These are phyloP conservation scores for Pyrgus malvae DNA, from an alignment of 2,888 invertebrate genomes.

Conservation along the genomic window DNA sequence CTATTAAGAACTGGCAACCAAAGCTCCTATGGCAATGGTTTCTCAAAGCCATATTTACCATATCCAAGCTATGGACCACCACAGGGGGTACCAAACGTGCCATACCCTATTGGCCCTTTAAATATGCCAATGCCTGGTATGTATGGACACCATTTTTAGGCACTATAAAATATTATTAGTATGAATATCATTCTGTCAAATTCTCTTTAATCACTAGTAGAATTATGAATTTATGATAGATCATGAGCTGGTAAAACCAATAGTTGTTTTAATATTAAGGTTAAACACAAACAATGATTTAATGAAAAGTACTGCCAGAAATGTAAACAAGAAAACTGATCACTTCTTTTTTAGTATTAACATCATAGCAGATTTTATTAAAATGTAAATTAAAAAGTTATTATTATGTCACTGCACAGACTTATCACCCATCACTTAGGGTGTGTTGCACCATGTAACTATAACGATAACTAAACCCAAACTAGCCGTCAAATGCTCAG, in stretches of 20 bases:
- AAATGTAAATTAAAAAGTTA: too few species aligned
- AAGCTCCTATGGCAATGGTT: slow-evolving; percentile 63
- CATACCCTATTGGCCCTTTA: slow-evolving; percentile 87
- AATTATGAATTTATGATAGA: slow-evolving; percentile 7
- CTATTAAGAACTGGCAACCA: slow-evolving; percentile 76
- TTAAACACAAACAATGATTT: background rate
- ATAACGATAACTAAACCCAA: too few species aligned
- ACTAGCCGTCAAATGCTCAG: too few species aligned
- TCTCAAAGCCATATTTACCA: slow-evolving; percentile 65
- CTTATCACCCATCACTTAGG: too few species aligned
- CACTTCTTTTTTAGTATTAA: too few species aligned
- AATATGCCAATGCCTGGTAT: slow-evolving; percentile 90
- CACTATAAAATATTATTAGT: background rate
- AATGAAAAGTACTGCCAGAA: background rate
- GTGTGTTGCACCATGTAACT: too few species aligned
- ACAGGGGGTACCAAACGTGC: slow-evolving; percentile 83
- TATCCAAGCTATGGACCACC: slow-evolving; percentile 65
- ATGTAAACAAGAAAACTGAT: too few species aligned
- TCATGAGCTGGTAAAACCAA: slow-evolving; percentile 14
- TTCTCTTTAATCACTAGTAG: slow-evolving; percentile 5
- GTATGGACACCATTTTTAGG: slow-evolving; percentile 72
- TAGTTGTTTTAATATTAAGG: slow-evolving; percentile 5
- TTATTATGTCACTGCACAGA: too few species aligned
- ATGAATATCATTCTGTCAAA: background rate
- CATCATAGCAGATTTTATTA: too few species aligned